Evolutionary conservation across 2,113 vertebrate genomes (phyloP).

Genomic region (Calypte anna): DNA sequence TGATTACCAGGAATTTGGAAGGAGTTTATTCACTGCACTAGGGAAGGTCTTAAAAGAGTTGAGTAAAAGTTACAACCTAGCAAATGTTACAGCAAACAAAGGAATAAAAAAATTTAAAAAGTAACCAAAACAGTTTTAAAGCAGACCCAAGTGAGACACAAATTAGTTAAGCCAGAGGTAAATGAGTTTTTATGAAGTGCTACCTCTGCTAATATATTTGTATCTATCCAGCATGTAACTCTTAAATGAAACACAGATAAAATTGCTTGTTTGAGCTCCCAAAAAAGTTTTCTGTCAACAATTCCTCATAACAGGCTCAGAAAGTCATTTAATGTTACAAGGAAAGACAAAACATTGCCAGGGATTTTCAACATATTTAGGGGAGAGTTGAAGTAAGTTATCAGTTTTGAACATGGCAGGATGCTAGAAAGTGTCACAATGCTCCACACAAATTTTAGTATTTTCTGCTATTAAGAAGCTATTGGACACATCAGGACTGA

Average conservation of each 20-base stretch:
- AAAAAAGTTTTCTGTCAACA: neutral
- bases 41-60: neutral
- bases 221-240: neutral
- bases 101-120: neutral
- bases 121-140: neutral
- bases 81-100: neutral
- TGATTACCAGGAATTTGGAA: neutral
- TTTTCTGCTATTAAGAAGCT: neutral
- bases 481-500: neutral
- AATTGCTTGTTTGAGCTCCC: neutral
- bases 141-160: neutral
- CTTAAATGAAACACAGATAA: neutral
- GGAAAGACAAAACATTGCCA: neutral
- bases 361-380: neutral
- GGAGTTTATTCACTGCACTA: neutral
- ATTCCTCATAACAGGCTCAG: neutral
- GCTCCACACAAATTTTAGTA: neutral
- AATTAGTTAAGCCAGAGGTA: neutral
- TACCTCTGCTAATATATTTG: neutral
- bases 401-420: neutral
- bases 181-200: neutral
- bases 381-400: neutral
- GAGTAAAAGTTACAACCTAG: neutral
- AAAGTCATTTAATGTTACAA: neutral
- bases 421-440: fast-evolving